These are phyloP conservation scores for Lucifuga dentata DNA, from an alignment of 2,113 vertebrate genomes.

Conservation along the genomic window DNA sequence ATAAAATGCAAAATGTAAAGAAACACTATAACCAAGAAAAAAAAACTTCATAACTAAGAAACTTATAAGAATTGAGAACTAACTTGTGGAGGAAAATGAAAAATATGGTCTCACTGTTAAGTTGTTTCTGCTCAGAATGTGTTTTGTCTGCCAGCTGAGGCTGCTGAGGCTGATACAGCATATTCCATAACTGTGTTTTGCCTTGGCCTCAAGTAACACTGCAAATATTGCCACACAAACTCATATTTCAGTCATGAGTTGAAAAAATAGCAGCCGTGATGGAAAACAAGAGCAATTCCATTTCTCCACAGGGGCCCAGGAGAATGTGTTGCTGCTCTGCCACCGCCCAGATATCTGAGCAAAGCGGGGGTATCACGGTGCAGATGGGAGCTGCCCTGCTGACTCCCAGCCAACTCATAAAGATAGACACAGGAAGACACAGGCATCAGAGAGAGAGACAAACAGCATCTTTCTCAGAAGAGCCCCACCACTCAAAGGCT, in stretches of 20 bases:
- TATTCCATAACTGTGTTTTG: slow-evolving; percentile 30
- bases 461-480: too few relatives aligned
- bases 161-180: slow-evolving; percentile 24
- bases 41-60: too few relatives aligned
- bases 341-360: slow-evolving; percentile 38
- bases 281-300: slow-evolving; percentile 71
- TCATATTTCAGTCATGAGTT: slow-evolving; percentile 59
- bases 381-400: slow-evolving; percentile 71
- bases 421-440: too few relatives aligned
- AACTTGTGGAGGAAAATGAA: too few relatives aligned
- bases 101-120: too few relatives aligned
- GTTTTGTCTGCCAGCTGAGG: slow-evolving; percentile 9
- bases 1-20: too few relatives aligned
- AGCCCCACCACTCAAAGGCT: background rate
- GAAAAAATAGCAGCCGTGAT: slow-evolving; percentile 55
- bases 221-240: slow-evolving; percentile 47
- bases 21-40: too few relatives aligned
- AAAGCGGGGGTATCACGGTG: slow-evolving; percentile 48
- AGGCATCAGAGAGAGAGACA: too few relatives aligned
- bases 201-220: slow-evolving; percentile 48
- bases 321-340: slow-evolving; percentile 52
- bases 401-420: too few relatives aligned
- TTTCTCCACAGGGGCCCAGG: slow-evolving; percentile 46
- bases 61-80: too few relatives aligned
- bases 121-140: too few relatives aligned